Evolutionary conservation across 2,888 invertebrate species (phyloP).

Genomic region (Carcina quercana): DNA sequence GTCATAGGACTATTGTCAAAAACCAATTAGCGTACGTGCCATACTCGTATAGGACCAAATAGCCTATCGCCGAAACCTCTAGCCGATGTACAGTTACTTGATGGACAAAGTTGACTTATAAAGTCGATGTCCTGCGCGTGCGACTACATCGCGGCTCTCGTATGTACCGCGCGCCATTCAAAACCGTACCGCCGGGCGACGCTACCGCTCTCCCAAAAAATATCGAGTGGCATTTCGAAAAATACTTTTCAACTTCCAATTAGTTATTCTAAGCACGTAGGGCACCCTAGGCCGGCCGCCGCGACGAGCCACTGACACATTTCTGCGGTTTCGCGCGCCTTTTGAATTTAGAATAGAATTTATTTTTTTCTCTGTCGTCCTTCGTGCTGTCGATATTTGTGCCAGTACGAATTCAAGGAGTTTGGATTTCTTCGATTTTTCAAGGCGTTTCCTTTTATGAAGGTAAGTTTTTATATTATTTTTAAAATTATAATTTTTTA

Average conservation of each 20-base stretch:
- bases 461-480: conserved; percentile 36
- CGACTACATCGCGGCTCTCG: conserved; percentile 60
- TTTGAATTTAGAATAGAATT: conserved; percentile 66
- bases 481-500: conserved; percentile 5
- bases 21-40: conserved; percentile 4
- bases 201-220: conserved; percentile 53
- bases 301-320: conserved; percentile 72
- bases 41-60: conserved; percentile 4
- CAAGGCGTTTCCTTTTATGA: conserved; percentile 26
- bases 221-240: conserved; percentile 40
- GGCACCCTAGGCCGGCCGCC: conserved; percentile 60
- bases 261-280: conserved; percentile 50
- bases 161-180: conserved; percentile 58
- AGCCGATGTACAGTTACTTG: conserved; percentile 53
- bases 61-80: conserved; percentile 24
- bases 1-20: neutral
- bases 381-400: conserved; percentile 47
- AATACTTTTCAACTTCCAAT: conserved; percentile 39
- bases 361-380: conserved; percentile 44
- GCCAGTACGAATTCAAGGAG: conserved; percentile 30
- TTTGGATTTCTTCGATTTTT: conserved; percentile 26
- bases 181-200: conserved; percentile 52
- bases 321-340: conserved; percentile 62
- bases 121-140: conserved; percentile 68
- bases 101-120: conserved; percentile 67